phyloP scores from a whole-genome alignment of 2,888 invertebrate genomes.

The Halictus ligatus region DNA sequence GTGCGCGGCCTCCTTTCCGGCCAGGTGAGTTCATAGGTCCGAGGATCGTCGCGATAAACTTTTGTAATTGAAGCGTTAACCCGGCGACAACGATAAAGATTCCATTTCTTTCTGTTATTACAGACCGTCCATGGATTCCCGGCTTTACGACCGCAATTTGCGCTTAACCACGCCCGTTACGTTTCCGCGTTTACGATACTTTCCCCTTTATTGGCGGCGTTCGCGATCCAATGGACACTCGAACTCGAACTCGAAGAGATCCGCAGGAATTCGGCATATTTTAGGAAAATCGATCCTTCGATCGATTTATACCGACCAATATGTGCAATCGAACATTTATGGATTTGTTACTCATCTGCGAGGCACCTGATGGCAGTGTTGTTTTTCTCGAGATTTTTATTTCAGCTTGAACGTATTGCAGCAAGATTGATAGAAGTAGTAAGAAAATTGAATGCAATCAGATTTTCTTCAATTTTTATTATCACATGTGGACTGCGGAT shows the following conservation, averaged over 20 bases:
- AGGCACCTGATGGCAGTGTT: too few relatives aligned
- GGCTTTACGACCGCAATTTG: slow-evolving; percentile 25
- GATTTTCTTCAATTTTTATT: too few relatives aligned
- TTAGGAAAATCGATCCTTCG: too few relatives aligned
- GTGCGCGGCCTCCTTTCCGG: background rate
- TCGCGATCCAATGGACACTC: background rate
- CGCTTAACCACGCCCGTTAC: slow-evolving; percentile 16
- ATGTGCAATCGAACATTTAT: too few relatives aligned
- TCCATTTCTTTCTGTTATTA: slow-evolving; percentile 37
- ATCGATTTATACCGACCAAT: background rate
- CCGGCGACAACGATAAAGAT: slow-evolving; percentile 33
- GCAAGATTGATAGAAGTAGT: too few relatives aligned
- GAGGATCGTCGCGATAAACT: slow-evolving; percentile 24
- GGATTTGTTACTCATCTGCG: too few relatives aligned
- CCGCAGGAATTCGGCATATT: background rate
- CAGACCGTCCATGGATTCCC: slow-evolving; percentile 10
- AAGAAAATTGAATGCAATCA: too few relatives aligned
- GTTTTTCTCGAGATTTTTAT: too few relatives aligned
- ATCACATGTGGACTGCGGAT: too few relatives aligned
- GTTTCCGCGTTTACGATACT: slow-evolving; percentile 21
- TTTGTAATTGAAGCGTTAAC: slow-evolving; percentile 21
- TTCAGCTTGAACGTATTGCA: too few relatives aligned
- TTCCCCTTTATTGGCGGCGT: slow-evolving; percentile 3
- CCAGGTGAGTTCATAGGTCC: background rate
- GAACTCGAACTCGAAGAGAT: background rate